A percentile compares a stretch with the other conserved stretches of the same genome.
phyloP scores from a whole-genome alignment of 2,797 vertebrate species.

The Nyctalus aviator region DNA sequence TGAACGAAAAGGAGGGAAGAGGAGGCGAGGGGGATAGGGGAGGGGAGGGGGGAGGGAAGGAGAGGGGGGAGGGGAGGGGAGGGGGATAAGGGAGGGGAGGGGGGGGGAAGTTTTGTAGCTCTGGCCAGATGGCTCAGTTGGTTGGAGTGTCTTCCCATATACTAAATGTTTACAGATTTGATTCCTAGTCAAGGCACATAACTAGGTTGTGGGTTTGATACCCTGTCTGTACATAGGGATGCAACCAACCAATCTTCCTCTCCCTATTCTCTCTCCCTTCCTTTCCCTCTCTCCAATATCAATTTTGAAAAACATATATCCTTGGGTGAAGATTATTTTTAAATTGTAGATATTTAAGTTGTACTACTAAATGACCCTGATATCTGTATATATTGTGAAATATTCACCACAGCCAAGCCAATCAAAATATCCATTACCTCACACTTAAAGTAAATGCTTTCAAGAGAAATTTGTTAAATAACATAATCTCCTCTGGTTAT shows the following conservation, averaged over 20 bases:
- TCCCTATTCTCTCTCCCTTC: neutral
- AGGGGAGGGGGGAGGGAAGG: no score
- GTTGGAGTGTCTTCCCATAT: neutral
- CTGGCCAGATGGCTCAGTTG: neutral
- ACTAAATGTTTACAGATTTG: neutral
- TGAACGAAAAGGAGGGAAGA: no score
- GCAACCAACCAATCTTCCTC: neutral
- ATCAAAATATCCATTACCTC: neutral
- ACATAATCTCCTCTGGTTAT: neutral
- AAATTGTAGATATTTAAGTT: neutral
- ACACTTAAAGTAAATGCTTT: conserved; percentile 32
- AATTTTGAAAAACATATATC: neutral
- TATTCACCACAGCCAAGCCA: neutral
- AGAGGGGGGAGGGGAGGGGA: no score
- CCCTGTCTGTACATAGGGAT: neutral
- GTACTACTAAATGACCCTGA: neutral
- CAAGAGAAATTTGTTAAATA: conserved; percentile 54
- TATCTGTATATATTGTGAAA: neutral
- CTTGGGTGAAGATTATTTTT: neutral
- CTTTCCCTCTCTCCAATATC: neutral
- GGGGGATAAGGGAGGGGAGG: no score
- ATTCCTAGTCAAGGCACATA: neutral
- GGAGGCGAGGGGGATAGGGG: no score
- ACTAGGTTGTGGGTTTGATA: neutral
- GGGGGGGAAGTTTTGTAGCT: neutral